phyloP scores from a whole-genome alignment of 1,140 invertebrate genomes.

The Drosophila elegans region DNA sequence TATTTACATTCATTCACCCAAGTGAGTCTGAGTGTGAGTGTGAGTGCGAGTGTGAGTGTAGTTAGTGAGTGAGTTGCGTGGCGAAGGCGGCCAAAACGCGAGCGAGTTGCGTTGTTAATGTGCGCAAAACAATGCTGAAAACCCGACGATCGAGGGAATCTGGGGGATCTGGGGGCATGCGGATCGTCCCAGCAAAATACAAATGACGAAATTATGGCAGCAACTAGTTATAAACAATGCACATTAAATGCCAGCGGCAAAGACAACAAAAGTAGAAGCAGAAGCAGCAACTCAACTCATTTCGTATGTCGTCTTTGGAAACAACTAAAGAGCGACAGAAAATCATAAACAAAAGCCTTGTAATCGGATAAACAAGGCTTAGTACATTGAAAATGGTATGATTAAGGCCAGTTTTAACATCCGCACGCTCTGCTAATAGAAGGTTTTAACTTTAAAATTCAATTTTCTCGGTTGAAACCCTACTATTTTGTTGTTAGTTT shows the following conservation, averaged over 20 bases:
- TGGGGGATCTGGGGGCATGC: background rate
- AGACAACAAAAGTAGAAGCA: conserved; percentile 17
- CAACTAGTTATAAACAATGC: conserved; percentile 71
- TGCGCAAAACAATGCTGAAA: conserved; percentile 69
- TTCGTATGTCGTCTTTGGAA: conserved; percentile 11
- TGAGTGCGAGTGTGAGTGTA: conserved; percentile 1
- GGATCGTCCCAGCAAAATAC: conserved; percentile 51
- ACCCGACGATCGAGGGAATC: background rate
- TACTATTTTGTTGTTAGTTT: no score
- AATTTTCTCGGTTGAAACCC: no score
- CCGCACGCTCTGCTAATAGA: no score
- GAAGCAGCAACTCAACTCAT: background rate
- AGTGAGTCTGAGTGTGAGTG: conserved; percentile 14
- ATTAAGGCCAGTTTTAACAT: no score
- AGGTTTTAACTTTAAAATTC: no score
- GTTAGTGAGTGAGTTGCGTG: conserved; percentile 34
- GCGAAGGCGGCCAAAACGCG: conserved; percentile 50
- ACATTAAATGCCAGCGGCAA: conserved; percentile 61
- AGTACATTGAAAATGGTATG: background rate
- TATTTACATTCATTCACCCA: conserved; percentile 66
- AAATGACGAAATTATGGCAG: conserved; percentile 74
- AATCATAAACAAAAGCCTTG: background rate
- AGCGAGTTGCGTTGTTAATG: conserved; percentile 70
- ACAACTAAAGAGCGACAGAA: background rate
- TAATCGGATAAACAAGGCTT: background rate